Evolutionary conservation across 2,113 vertebrate genomes (phyloP), one percentile per base, ranked within the genome.

Genomic region (Ceyx margarethae): DNA sequence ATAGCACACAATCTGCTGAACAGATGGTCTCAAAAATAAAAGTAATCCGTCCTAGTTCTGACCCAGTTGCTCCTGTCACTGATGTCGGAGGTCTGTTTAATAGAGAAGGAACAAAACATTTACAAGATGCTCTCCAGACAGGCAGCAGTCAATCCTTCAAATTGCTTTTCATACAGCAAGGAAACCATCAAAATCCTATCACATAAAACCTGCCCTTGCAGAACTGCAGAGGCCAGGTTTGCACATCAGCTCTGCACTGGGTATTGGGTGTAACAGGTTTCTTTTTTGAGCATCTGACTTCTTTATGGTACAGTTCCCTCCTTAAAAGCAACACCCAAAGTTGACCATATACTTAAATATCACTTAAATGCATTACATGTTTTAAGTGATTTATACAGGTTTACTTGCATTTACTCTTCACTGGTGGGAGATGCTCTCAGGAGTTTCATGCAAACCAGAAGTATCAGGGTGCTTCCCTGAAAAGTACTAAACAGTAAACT

Each of bases 11-110:
- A 95, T 99, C 98, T 5, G 98, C 97, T 2, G 97, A 97, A 91
- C 99, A 99, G 90, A 97, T 95, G 31, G 98, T 99, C 97, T 99
- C 99, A 98, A 99, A 99, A 85, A 99, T 97, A 96, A 99, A 99
- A 13, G 98, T 98, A 94, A 99, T 98, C 81, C 98, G 98, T 82
- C 99, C 99, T 7, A 98, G 98, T 96, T 99, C 99, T 48, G 98
- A 97, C 67, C 96, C 98, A 3, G 98, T 98, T n/a, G 97, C 98
- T 85, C 98, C 98, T 1, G 98, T 98, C 94, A 99, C 81, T 4
- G 99, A 99, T 2, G 98, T 98, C 0, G 99, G 99, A 82, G 99
- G 98, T 90, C 99, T 99, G 75, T 91, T 91, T 61, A 87, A 92
- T 50, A 95, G 68, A 96, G 77, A 78, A 81, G 73, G 94, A 93